Conservation (phyloP, 2,888 invertebrate species). For the Tinea trinotella region DNA sequence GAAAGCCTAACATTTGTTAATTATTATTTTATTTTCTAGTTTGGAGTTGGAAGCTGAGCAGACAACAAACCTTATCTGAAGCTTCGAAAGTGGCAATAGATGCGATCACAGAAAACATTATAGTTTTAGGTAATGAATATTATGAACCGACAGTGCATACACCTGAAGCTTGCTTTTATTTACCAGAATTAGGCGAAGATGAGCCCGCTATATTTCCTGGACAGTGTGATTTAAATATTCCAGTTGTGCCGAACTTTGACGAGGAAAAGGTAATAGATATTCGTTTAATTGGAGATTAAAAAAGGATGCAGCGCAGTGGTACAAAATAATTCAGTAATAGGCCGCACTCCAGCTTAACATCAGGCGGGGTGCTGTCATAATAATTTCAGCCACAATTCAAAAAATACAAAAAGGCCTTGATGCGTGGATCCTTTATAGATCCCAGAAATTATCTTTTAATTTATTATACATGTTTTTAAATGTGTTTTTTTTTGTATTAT, state of each 20-base stretch:
- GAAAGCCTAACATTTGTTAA: too few species aligned
- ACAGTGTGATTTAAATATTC: conserved; percentile 42
- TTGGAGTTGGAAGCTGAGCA: conserved; percentile 57
- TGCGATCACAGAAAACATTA: conserved; percentile 29
- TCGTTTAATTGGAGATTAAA: too few species aligned
- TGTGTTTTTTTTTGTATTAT: too few species aligned
- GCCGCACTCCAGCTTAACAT: too few species aligned
- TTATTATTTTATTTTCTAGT: conserved; percentile 41
- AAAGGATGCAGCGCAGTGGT: too few species aligned
- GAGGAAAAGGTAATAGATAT: conserved; percentile 11
- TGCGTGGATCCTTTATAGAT: too few species aligned
- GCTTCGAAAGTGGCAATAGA: conserved; percentile 32
- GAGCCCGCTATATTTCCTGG: conserved; percentile 43
- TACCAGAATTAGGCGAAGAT: conserved; percentile 40
- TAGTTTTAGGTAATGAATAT: conserved; percentile 39
- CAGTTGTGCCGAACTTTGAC: conserved; percentile 39
- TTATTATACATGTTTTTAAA: too few species aligned
- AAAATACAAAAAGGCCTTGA: too few species aligned
- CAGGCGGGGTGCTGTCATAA: too few species aligned
- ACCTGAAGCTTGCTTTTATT: conserved; percentile 43
- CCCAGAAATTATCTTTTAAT: too few species aligned
- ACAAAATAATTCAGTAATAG: too few species aligned
- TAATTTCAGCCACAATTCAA: too few species aligned
- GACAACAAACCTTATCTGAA: conserved; percentile 30
- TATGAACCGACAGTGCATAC: conserved; percentile 43